These are phyloP conservation scores for Hydrozoanthus tunicans DNA, from an alignment of 64 coral and sea anemone genomes.

Conservation along the genomic window DNA sequence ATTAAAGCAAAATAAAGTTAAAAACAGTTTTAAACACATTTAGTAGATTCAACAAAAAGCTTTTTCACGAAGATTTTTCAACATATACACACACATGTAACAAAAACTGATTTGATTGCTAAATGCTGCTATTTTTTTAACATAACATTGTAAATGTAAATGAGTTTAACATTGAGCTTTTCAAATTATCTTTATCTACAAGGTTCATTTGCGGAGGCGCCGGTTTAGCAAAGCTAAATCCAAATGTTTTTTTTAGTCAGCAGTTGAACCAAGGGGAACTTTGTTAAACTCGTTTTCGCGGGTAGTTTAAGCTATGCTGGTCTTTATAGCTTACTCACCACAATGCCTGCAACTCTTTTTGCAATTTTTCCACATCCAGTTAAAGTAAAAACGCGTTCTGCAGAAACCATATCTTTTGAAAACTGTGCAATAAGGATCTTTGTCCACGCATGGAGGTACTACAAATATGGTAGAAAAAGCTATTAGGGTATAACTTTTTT, in stretches of 20 bases:
- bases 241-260: not conserved
- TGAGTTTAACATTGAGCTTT: too few relatives aligned
- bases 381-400: not conserved
- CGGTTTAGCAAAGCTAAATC: too few relatives aligned
- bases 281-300: not conserved
- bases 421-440: not conserved
- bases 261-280: not conserved
- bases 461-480: not conserved
- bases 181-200: too few relatives aligned
- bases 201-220: too few relatives aligned
- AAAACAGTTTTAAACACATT: too few relatives aligned
- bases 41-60: too few relatives aligned
- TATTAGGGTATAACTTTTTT: not conserved
- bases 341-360: constrained; percentile 8
- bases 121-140: too few relatives aligned
- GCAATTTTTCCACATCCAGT: constrained; percentile 21
- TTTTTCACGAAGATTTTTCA: too few relatives aligned
- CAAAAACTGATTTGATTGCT: too few relatives aligned
- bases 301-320: not conserved
- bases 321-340: not conserved
- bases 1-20: too few relatives aligned
- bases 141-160: too few relatives aligned
- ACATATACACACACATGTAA: too few relatives aligned
- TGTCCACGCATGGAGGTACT: constrained; percentile 21
- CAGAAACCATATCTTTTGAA: not conserved